Conservation (phyloP, 2,113 vertebrate species). For the Rousettus leschenaultii region DNA sequence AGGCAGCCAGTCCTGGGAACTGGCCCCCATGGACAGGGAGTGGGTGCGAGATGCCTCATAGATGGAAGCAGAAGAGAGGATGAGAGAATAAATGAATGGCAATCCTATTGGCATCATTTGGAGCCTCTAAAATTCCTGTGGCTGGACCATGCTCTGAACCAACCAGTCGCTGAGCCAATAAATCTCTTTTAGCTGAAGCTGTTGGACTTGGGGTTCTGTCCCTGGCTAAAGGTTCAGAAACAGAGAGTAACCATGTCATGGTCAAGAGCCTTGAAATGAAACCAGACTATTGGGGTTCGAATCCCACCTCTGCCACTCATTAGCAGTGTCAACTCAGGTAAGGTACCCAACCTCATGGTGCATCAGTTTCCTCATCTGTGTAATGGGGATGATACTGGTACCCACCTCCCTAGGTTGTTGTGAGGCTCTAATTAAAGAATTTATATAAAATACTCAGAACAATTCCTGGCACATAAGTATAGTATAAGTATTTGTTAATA, state of each 20-base stretch:
- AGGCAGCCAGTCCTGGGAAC: background rate
- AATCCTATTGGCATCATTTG: background rate
- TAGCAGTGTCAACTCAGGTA: too few species aligned
- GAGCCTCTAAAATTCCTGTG: background rate
- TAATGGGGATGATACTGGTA: background rate
- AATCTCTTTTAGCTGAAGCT: background rate
- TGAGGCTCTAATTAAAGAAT: background rate
- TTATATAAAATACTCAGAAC: background rate
- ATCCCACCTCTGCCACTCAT: background rate
- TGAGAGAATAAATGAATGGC: background rate
- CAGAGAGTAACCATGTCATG: background rate
- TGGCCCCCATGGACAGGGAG: background rate
- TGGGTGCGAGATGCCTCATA: background rate
- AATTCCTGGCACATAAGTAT: background rate
- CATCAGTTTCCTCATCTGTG: background rate
- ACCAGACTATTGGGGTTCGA: background rate
- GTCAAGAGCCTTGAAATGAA: background rate
- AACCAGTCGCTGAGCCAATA: background rate
- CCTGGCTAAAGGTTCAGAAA: background rate
- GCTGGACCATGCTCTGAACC: background rate
- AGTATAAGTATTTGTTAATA: background rate
- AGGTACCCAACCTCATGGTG: background rate
- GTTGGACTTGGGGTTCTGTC: background rate
- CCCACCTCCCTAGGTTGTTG: background rate
- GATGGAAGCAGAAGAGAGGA: background rate